A percentile compares a stretch with the other conserved stretches of the same genome.
Conservation (phyloP, 2,113 vertebrate species). For the Hippocampus guttulatus region DNA sequence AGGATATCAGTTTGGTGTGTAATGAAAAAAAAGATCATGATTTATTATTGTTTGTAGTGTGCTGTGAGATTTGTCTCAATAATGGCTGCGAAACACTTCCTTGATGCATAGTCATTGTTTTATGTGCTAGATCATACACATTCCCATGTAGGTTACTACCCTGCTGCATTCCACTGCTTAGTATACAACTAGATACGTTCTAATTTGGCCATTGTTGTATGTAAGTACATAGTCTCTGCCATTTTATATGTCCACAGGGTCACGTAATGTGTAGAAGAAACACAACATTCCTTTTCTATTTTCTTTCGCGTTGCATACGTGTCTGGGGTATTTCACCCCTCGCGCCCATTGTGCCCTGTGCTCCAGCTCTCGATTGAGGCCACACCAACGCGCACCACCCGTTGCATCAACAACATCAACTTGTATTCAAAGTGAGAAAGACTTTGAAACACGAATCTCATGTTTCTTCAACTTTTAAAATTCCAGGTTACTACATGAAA, state of each 20-base stretch:
- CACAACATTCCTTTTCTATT: neutral
- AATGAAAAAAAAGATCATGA: neutral
- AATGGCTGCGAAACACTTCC: neutral
- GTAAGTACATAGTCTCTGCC: neutral
- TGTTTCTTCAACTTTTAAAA: neutral
- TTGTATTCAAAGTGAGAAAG: neutral
- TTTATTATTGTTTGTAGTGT: neutral
- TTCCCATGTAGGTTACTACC: neutral
- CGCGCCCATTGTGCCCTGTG: neutral
- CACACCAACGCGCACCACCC: neutral
- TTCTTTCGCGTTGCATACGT: neutral
- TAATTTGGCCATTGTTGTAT: neutral
- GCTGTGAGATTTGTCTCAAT: neutral
- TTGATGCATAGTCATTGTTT: neutral
- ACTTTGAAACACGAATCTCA: neutral
- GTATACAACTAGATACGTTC: neutral
- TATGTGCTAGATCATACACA: neutral
- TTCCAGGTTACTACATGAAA: neutral
- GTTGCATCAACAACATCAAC: neutral
- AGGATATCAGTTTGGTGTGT: neutral
- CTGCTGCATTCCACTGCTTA: neutral
- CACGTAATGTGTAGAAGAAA: neutral
- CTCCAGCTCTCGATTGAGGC: neutral
- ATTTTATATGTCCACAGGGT: neutral
- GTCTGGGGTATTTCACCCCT: neutral